Conservation (phyloP, 2,888 invertebrate genomes). For the Philopedon plagiatum region DNA sequence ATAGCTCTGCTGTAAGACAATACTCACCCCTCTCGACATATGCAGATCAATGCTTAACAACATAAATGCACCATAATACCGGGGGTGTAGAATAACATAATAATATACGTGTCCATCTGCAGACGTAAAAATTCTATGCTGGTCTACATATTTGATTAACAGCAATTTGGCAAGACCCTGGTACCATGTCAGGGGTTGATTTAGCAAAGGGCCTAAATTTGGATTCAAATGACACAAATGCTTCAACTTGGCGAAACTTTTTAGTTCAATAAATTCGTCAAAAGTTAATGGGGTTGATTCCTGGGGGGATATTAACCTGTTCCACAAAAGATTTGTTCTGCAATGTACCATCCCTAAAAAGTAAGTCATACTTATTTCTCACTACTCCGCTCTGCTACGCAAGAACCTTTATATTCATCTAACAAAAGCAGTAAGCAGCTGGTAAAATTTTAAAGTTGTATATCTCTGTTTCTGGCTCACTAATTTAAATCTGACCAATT, state of each 20-base stretch:
- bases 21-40: slow-evolving; percentile 73
- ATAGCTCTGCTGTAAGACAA: too few relatives aligned
- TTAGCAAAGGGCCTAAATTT: slow-evolving; percentile 72
- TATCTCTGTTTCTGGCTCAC: too few relatives aligned
- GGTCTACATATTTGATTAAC: slow-evolving; percentile 73
- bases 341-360: slow-evolving; percentile 75
- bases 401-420: too few relatives aligned
- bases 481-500: too few relatives aligned
- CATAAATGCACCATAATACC: slow-evolving; percentile 77
- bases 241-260: slow-evolving; percentile 73
- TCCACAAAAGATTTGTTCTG: slow-evolving; percentile 80
- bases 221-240: slow-evolving; percentile 74
- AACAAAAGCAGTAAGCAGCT: too few relatives aligned
- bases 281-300: slow-evolving; percentile 71
- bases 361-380: background rate
- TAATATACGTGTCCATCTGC: slow-evolving; percentile 74
- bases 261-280: slow-evolving; percentile 76
- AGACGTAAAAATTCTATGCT: slow-evolving; percentile 73
- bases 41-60: slow-evolving; percentile 75
- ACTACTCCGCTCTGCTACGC: too few relatives aligned
- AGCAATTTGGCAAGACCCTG: slow-evolving; percentile 75
- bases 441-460: too few relatives aligned
- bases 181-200: slow-evolving; percentile 78
- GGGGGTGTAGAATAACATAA: slow-evolving; percentile 76
- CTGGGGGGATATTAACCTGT: slow-evolving; percentile 73